A percentile compares a stretch with the other conserved stretches of the same genome.
These are phyloP conservation scores for Torymus texanus DNA, from an alignment of 2,888 invertebrate species.

Conservation along the genomic window DNA sequence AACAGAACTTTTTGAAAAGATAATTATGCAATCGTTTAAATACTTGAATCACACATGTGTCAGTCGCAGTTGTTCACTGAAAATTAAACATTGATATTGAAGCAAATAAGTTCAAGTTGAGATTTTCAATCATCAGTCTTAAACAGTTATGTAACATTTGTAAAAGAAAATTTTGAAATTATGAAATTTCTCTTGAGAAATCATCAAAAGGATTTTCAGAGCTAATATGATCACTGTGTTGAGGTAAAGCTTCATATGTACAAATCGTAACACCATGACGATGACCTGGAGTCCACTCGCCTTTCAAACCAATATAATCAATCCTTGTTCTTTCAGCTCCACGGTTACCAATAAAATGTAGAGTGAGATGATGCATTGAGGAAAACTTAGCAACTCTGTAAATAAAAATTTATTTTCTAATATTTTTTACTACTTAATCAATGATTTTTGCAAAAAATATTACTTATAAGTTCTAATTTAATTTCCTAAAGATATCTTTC, in stretches of 20 bases:
- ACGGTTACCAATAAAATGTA: conserved; percentile 93
- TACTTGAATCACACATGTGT: background rate
- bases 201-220: conserved; percentile 45
- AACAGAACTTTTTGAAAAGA: background rate
- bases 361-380: conserved; percentile 89
- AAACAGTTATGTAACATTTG: conserved; percentile 5
- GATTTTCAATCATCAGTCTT: conserved; percentile 20
- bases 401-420: conserved; percentile 18
- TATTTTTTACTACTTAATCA: background rate
- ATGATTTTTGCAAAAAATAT: background rate
- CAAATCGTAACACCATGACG: conserved; percentile 94
- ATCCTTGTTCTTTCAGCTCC: conserved; percentile 90
- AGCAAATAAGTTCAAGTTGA: background rate
- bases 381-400: conserved; percentile 93
- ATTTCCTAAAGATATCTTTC: background rate
- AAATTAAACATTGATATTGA: background rate
- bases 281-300: conserved; percentile 91
- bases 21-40: conserved; percentile 1
- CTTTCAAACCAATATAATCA: conserved; percentile 95
- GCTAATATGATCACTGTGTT: conserved; percentile 88
- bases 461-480: conserved; percentile 2
- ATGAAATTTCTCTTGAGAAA: conserved; percentile 53
- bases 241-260: conserved; percentile 91
- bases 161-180: conserved; percentile 31
- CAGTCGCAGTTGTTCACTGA: background rate